A percentile compares a stretch with the other conserved stretches of the same genome.
Conservation (phyloP, 2,797 vertebrate species). For the Typhlichthys subterraneus region DNA sequence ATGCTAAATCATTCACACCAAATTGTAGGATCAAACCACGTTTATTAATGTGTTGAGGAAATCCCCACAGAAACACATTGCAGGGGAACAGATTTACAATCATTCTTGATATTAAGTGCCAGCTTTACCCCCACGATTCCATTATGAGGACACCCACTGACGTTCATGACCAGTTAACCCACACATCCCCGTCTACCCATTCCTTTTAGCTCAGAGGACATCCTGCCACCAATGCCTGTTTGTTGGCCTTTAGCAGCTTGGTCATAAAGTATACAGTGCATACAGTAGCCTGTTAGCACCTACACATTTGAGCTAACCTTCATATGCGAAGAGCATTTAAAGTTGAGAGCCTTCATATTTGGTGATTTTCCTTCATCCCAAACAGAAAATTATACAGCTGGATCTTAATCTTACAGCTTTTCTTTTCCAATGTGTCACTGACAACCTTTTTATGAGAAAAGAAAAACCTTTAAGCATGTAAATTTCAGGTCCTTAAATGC, state of each 20-base stretch:
- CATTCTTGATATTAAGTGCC: constrained; percentile 72
- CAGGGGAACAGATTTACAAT: constrained; percentile 78
- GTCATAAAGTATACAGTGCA: constrained; percentile 39
- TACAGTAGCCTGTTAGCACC: constrained; percentile 36
- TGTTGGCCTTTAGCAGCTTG: constrained; percentile 38
- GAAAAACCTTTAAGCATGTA: constrained; percentile 11
- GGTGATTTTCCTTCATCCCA: constrained; percentile 67
- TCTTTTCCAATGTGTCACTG: constrained; percentile 46
- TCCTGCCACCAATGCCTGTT: constrained; percentile 25
- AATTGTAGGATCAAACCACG: constrained; percentile 74
- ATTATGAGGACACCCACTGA: constrained; percentile 53
- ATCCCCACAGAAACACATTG: constrained; percentile 75
- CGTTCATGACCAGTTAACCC: constrained; percentile 48
- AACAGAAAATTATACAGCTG: constrained; percentile 34
- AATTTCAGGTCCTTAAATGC: constrained; percentile 38
- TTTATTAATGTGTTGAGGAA: constrained; percentile 79
- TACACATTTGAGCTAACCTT: constrained; percentile 25
- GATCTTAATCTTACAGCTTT: constrained; percentile 45
- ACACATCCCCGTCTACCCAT: constrained; percentile 41
- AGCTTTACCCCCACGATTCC: constrained; percentile 58
- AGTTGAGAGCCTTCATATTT: constrained; percentile 65
- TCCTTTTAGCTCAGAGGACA: constrained; percentile 40
- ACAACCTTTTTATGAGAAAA: constrained; percentile 47
- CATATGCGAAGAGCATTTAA: constrained; percentile 52
- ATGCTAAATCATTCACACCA: not conserved